These are phyloP conservation scores for Plutomurus gul DNA, from an alignment of 1,140 invertebrate species.

Conservation along the genomic window DNA sequence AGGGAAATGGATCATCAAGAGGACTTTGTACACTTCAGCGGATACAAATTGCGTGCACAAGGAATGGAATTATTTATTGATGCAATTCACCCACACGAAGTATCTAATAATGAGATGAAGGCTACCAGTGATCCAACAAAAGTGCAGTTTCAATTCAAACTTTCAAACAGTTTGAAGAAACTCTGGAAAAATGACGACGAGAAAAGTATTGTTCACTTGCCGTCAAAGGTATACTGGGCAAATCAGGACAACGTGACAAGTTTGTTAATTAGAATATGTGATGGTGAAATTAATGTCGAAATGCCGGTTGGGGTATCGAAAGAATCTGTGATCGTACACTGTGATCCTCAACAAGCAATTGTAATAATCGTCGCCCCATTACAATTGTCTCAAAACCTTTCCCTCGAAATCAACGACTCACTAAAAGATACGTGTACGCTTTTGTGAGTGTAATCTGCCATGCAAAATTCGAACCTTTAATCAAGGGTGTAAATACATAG, in stretches of 20 bases:
- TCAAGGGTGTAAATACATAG: too few species aligned
- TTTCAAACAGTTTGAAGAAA: background rate
- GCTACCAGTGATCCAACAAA: background rate
- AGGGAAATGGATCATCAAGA: background rate
- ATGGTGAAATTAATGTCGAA: background rate
- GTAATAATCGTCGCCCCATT: background rate
- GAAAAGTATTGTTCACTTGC: background rate
- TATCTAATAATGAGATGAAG: background rate
- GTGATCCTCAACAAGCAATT: background rate
- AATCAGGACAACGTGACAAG: background rate
- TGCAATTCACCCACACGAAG: background rate
- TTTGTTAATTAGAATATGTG: background rate
- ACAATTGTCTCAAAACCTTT: too few species aligned
- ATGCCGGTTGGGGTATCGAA: background rate
- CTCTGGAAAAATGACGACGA: background rate
- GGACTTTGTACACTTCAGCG: background rate
- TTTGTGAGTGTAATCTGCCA: too few species aligned
- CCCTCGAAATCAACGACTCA: too few species aligned
- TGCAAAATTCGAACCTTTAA: too few species aligned
- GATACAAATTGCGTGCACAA: background rate
- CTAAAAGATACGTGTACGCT: too few species aligned
- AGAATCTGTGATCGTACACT: background rate
- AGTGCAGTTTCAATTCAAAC: slow-evolving; percentile 7
- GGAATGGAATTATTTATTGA: slow-evolving; percentile 23
- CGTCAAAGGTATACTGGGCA: background rate